These are phyloP conservation scores for Alectoris magna DNA, from an alignment of 2,797 vertebrate species.

Conservation along the genomic window DNA sequence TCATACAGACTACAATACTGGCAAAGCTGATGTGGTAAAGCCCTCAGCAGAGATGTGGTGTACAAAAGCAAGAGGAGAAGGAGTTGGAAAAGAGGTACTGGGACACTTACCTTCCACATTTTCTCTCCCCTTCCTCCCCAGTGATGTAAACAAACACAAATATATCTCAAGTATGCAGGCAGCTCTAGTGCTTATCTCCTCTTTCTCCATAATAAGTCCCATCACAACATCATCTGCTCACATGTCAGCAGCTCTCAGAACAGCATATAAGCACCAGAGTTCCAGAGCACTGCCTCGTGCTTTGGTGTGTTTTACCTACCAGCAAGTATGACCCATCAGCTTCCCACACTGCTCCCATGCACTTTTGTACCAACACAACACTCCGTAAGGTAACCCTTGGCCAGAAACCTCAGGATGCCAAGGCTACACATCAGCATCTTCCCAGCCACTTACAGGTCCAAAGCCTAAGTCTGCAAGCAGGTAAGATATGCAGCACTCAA, in stretches of 20 bases:
- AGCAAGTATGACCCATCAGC: not conserved
- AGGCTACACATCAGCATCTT: not conserved
- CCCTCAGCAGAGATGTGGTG: not conserved
- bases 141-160: not conserved
- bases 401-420: not conserved
- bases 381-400: not conserved
- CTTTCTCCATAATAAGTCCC: not conserved
- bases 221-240: not conserved
- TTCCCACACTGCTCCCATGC: not conserved
- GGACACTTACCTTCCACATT: not conserved
- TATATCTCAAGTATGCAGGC: not conserved
- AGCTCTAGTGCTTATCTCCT: not conserved
- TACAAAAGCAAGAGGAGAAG: rapidly evolving
- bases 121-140: not conserved
- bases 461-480: not conserved
- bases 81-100: not conserved
- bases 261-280: not conserved
- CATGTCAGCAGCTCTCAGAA: not conserved
- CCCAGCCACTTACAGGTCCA: rapidly evolving
- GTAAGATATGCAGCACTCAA: rapidly evolving
- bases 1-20: not conserved
- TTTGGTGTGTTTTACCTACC: not conserved
- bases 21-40: not conserved
- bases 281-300: not conserved
- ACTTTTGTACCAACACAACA: not conserved